phyloP scores from a whole-genome alignment of 2,888 invertebrate species.

The Tinea pellionella region DNA sequence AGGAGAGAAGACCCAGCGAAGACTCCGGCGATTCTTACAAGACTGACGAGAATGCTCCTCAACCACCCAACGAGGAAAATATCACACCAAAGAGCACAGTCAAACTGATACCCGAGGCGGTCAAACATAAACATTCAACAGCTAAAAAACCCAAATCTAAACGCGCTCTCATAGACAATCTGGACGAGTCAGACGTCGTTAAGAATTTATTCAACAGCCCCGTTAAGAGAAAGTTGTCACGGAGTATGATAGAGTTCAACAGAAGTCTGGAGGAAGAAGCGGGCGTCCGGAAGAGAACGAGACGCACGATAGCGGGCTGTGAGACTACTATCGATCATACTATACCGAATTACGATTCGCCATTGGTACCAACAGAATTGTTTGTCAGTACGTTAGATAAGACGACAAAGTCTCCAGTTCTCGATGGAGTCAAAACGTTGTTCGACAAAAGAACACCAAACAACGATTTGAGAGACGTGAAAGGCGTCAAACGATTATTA shows the following conservation, averaged over 20 bases:
- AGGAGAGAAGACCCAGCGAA: background rate
- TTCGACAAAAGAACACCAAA: conserved; percentile 32
- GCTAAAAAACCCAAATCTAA: conserved; percentile 61
- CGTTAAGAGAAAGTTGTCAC: conserved; percentile 59
- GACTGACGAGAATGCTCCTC: conserved; percentile 21
- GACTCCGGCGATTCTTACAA: conserved; percentile 24
- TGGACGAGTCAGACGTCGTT: conserved; percentile 50
- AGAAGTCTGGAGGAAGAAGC: conserved; percentile 31
- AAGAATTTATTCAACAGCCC: conserved; percentile 59
- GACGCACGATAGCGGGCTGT: conserved; percentile 26
- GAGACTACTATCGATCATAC: conserved; percentile 28
- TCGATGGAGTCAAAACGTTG: conserved; percentile 34
- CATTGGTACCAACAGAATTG: conserved; percentile 25
- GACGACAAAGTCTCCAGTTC: conserved; percentile 32
- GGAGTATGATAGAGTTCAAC: conserved; percentile 56
- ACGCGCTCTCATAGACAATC: conserved; percentile 52
- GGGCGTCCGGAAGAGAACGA: conserved; percentile 19
- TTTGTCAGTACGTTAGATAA: conserved; percentile 46
- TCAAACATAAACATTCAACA: conserved; percentile 42
- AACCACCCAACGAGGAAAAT: conserved; percentile 25
- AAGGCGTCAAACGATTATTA: conserved; percentile 30
- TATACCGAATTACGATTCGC: conserved; percentile 31
- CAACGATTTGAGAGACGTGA: conserved; percentile 35
- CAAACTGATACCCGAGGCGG: conserved; percentile 39
- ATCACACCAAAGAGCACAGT: conserved; percentile 50